Base-by-base conservation (phyloP, 2,888 invertebrate species). In the Pycnomerus fuliginosus region DNA sequence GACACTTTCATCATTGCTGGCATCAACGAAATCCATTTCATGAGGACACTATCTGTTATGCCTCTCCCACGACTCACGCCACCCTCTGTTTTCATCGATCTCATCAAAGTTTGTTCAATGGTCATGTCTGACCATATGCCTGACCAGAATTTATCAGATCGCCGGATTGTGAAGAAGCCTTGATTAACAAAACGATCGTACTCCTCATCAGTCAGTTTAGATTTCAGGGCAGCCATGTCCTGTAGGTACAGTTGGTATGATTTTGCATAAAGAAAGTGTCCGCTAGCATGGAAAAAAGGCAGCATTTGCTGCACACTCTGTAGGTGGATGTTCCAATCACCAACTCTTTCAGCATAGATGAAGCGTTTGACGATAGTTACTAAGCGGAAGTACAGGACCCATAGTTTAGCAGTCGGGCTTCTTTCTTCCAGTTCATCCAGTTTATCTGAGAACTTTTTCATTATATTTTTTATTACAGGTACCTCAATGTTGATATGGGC, bases 281-380 rank as follows among this genome's bases (percentile, higher is more conserved):
- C 59, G 16, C 48, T 48, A n/a, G 59, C 47, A 35, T 59, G 58
- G 35, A 63, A 65, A 52, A 62, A 69, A 56, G 68, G 67, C 42
- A 59, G 47, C 67, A 70, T 69, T 64, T 62, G 53, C 61, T 61
- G 52, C 12, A 68, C 53, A 43, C 57, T 32, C 29, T 61, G 57
- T 28, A 68, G 66, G 64, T 70, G 68, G 47, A 56, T 60, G 60
- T 64, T 28, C 64, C 68, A 70, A 61, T 69, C 64, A 23, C 66
- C 65, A 62, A 61, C 61, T 50, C 68, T 60, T 46, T 70, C 68
- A 59, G 69, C 68, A 60, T 60, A 58, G 50, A 69, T 23, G 48
- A 68, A 68, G 13, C 69, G 57, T 44, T 68, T 66, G n/a, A 56
- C 59, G 58, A 70, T 52, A 0, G 64, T 59, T 3, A 67, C 62